Percentiles rank a stretch among this genome's conserved stretches.
phyloP scores from a whole-genome alignment of 1,140 invertebrate species.

The Brachionus sp. region DNA sequence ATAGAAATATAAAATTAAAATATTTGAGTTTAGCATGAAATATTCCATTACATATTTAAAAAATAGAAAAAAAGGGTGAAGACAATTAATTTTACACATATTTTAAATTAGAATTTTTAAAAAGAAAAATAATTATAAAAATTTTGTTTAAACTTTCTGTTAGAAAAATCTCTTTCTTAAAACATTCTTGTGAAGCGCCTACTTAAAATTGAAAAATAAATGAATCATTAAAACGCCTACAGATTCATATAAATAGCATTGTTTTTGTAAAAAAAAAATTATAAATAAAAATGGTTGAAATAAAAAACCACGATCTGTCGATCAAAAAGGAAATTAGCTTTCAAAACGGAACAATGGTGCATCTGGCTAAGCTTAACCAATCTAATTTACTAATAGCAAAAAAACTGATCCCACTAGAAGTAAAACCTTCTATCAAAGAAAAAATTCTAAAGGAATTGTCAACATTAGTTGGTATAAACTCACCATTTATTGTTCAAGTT shows the following conservation, averaged over 20 bases:
- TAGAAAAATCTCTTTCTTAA: neutral
- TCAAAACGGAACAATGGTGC: neutral
- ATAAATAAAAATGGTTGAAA: neutral
- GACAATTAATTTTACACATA: neutral
- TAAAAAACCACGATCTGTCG: neutral
- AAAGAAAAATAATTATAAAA: neutral
- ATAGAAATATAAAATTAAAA: no score
- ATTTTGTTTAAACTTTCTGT: neutral
- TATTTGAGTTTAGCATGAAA: no score
- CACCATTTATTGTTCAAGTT: conserved; percentile 98
- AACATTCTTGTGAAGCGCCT: neutral
- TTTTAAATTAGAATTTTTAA: neutral
- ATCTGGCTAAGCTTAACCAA: neutral
- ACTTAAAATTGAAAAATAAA: neutral
- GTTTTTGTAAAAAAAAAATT: neutral
- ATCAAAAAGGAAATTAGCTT: neutral
- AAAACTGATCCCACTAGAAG: neutral
- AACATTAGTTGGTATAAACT: conserved; percentile 90
- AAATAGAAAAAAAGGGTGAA: neutral
- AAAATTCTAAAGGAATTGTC: conserved; percentile 71
- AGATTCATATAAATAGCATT: neutral
- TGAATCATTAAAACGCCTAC: neutral
- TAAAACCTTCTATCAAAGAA: neutral
- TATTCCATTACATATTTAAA: no score
- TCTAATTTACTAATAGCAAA: neutral